Evolutionary conservation across 2,888 invertebrate species (phyloP).

Genomic region (Lochmaea crataegi): DNA sequence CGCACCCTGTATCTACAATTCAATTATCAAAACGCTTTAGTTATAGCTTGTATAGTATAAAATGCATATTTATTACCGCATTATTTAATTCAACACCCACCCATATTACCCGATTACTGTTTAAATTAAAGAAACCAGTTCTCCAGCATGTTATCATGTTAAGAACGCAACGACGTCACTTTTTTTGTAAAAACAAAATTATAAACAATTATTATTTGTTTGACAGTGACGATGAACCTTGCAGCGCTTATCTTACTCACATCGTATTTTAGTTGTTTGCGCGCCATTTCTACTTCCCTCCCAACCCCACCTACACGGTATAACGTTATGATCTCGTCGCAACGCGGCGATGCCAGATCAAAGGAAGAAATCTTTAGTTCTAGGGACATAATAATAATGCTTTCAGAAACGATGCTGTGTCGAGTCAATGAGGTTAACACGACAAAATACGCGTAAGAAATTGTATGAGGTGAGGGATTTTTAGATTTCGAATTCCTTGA

Average conservation of each 20-base stretch:
- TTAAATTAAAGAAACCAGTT: constrained; percentile 7
- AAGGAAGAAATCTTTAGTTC: not conserved
- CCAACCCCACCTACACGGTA: not conserved
- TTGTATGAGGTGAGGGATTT: no score
- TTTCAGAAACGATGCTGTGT: not conserved
- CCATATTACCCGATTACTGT: not conserved
- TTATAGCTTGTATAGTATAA: not conserved
- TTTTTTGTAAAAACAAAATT: constrained; percentile 6
- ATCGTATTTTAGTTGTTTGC: constrained; percentile 19
- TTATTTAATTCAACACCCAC: no score
- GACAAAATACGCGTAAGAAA: no score
- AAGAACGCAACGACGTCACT: not conserved
- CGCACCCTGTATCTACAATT: not conserved
- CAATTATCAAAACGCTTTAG: no score
- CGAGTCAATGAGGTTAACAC: no score
- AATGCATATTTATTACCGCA: not conserved
- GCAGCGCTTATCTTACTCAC: constrained; percentile 17
- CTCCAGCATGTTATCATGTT: not conserved
- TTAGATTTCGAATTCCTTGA: no score
- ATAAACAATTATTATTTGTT: constrained; percentile 16
- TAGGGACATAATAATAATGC: not conserved
- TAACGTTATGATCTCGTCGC: not conserved
- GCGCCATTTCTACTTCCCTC: constrained; percentile 24
- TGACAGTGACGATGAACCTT: constrained; percentile 27
- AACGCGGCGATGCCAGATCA: not conserved